A percentile compares a stretch with the other conserved stretches of the same genome.
These are phyloP conservation scores for Aphidius gifuensis DNA, from an alignment of 1,140 invertebrate genomes.

Conservation along the genomic window DNA sequence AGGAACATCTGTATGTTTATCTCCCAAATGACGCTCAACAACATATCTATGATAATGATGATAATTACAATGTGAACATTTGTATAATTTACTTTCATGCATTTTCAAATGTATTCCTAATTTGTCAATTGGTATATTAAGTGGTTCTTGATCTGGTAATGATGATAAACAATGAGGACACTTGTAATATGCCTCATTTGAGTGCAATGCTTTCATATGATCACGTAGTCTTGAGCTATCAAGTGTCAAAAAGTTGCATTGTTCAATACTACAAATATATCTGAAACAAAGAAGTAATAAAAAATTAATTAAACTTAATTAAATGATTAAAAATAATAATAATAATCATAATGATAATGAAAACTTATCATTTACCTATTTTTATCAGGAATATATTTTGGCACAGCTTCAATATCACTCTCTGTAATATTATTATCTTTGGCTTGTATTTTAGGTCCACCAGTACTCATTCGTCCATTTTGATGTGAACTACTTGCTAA, in stretches of 20 bases:
- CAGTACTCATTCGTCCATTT: slow-evolving; percentile 47
- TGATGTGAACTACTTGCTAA: slow-evolving; percentile 69
- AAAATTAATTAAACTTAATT: slow-evolving; percentile 4
- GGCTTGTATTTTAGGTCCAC: slow-evolving; percentile 32
- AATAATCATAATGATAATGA: background rate
- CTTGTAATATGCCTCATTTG: slow-evolving; percentile 59
- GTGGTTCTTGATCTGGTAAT: slow-evolving; percentile 41
- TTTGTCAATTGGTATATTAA: slow-evolving; percentile 56
- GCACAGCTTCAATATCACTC: slow-evolving; percentile 44
- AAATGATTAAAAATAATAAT: slow-evolving; percentile 7
- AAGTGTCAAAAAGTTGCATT: slow-evolving; percentile 69
- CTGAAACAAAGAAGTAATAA: slow-evolving; percentile 30
- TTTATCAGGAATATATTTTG: slow-evolving; percentile 64
- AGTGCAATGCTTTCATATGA: slow-evolving; percentile 71
- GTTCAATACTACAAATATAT: slow-evolving; percentile 67
- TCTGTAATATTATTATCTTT: slow-evolving; percentile 25
- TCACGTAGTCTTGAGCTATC: slow-evolving; percentile 69
- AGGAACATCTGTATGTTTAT: slow-evolving; percentile 60
- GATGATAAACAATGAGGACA: slow-evolving; percentile 68
- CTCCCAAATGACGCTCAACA: slow-evolving; percentile 65
- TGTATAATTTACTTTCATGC: slow-evolving; percentile 69
- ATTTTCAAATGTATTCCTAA: slow-evolving; percentile 71
- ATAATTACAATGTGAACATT: slow-evolving; percentile 66
- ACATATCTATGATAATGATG: slow-evolving; percentile 63
- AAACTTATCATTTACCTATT: slow-evolving; percentile 46